Conservation (phyloP, 35 echinoderm and acorn worm genomes). For the Nesometra sesokonis region DNA sequence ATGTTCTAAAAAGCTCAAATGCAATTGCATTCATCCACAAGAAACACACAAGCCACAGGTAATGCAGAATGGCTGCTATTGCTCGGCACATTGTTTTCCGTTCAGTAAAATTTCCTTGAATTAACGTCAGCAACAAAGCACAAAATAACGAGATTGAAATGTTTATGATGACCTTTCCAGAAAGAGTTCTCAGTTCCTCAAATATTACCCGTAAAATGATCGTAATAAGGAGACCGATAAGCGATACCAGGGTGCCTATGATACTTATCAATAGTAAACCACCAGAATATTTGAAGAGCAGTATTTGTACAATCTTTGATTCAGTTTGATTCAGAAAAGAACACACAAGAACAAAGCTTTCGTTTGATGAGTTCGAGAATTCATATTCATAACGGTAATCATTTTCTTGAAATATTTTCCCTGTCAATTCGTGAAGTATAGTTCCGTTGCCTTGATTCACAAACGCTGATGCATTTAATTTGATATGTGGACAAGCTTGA, state of each 20-base stretch:
- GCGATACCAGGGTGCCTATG: neutral
- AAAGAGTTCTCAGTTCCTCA: neutral
- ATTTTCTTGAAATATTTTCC: neutral
- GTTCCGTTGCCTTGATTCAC: neutral
- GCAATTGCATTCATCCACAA: slow-evolving; percentile 11
- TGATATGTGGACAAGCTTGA: neutral
- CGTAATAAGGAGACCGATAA: neutral
- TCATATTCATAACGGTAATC: no score
- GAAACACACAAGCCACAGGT: neutral
- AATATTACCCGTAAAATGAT: neutral
- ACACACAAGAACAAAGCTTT: neutral
- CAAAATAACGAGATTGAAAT: neutral
- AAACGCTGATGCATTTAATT: neutral
- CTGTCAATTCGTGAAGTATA: neutral
- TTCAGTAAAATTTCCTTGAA: neutral
- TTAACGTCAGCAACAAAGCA: neutral
- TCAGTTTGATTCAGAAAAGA: neutral
- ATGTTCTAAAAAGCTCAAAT: neutral
- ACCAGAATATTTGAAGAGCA: neutral
- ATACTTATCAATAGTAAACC: neutral
- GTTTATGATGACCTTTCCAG: slow-evolving; percentile 2
- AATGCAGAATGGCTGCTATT: neutral
- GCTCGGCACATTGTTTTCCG: neutral
- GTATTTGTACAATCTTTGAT: neutral
- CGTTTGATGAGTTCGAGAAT: neutral